These are phyloP conservation scores for Aphelocoma californica DNA, from an alignment of 2,797 vertebrate species.

Conservation along the genomic window DNA sequence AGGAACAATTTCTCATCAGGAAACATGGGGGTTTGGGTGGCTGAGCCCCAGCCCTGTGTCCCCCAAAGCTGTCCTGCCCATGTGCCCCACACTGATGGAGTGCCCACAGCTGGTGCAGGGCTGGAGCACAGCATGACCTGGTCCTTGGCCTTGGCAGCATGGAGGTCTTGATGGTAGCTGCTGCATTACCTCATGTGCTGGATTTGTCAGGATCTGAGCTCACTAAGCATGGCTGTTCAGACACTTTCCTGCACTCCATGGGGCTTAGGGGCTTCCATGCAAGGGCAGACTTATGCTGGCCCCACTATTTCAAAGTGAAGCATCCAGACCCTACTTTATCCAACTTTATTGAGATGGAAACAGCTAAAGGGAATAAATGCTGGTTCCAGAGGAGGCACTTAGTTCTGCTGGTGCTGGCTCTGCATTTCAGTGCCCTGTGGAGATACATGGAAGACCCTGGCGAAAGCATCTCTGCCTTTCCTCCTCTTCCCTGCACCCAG, in stretches of 20 bases:
- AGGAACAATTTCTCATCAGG: not conserved
- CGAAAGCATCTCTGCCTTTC: not conserved
- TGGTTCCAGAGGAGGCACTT: not conserved
- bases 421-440: not conserved
- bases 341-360: not conserved
- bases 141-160: fast-evolving
- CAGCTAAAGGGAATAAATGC: not conserved
- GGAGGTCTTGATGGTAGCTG: not conserved
- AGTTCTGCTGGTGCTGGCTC: not conserved
- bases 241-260: not conserved
- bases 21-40: not conserved
- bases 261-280: not conserved
- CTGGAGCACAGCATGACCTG: not conserved
- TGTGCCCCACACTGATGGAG: not conserved
- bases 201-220: not conserved
- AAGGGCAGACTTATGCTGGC: not conserved
- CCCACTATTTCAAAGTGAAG: not conserved
- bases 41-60: not conserved
- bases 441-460: not conserved
- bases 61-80: not conserved
- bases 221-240: fast-evolving
- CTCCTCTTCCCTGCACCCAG: not conserved
- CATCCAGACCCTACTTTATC: not conserved
- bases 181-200: not conserved
- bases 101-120: not conserved